Evolutionary conservation across 2,797 vertebrate genomes (phyloP), one percentile per base, ranked within the genome.

Genomic region (Tangara arthus): DNA sequence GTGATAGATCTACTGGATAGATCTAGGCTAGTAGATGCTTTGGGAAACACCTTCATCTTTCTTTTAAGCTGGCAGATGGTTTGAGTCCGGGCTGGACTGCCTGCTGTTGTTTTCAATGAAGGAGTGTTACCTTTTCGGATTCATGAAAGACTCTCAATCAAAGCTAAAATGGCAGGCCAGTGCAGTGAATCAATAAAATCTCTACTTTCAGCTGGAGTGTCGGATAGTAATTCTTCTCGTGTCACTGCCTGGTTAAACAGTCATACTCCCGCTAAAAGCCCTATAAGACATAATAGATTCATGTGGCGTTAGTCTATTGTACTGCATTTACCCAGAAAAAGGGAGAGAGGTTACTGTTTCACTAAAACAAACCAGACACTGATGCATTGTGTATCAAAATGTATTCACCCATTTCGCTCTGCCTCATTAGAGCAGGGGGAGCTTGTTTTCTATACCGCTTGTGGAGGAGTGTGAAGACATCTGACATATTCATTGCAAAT

Each of bases 1-100:
- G 37, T 70, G 76, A 90, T 84, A 92, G 89, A 93, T 94, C 94
- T 94, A 69, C 93, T 56, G 72, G 75, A 77, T 87, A 84, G 92
- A 93, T 92, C 81, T 88, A 72, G 94, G 61, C 81, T 78, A 91
- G 79, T 86, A 64, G 94, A 87, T 73, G 91, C 94, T 97, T 96
- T 81, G 96, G 95, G 96, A 97, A 97, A 96, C 94, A 94, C 94
- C 96, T 97, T 97, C 96, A 96, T 98, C 96, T 97, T 96, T 96
- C 97, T 98, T 97, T 96, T 86, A 96, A 96, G 96, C 98, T 98
- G 98, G 98, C 99, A 99, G 99, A 99, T 99, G 99, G 98, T 98
- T 98, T 98, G 98, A 98, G 98, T 98, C 97, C 95, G 77, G 97
- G 97, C 92, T 94, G 93, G 96, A 95, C 97, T 64, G 92, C 97